phyloP scores from a whole-genome alignment of 92 coral and sea anemone species.

The Desmophyllum pertusum region DNA sequence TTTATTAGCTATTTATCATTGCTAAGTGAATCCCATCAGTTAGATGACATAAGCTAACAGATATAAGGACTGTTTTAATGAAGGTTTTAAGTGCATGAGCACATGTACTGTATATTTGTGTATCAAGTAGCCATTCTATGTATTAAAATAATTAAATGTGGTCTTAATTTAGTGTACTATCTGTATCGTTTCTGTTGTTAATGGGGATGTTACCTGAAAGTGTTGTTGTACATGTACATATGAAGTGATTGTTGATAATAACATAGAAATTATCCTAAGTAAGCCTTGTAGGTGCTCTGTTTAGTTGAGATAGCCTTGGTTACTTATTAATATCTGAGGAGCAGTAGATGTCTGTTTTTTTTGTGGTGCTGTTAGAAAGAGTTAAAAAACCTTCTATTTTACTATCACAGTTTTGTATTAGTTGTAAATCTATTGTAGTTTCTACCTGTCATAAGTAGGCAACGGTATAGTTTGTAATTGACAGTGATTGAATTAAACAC shows the following conservation, averaged over 20 bases:
- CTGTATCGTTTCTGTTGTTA: not conserved
- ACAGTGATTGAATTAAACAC: not conserved
- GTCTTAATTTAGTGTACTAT: not conserved
- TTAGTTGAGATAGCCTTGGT: not conserved
- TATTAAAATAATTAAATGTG: conserved; percentile 8
- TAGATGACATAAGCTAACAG: not conserved
- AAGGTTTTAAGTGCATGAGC: conserved; percentile 12
- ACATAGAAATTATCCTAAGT: conserved; percentile 15
- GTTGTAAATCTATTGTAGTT: not conserved
- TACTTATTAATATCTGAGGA: not conserved
- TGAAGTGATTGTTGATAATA: conserved; percentile 3
- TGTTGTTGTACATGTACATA: conserved; percentile 40
- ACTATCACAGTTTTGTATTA: conserved; percentile 37
- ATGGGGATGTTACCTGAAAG: conserved; percentile 9
- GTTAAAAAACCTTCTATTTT: conserved; percentile 26
- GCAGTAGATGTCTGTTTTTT: not conserved
- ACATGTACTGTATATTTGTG: not conserved
- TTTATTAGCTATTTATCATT: not conserved
- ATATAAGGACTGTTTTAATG: not conserved
- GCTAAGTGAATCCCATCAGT: not conserved
- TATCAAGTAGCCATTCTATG: not conserved
- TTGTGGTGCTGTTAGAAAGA: not conserved
- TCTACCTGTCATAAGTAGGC: not conserved
- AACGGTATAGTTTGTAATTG: conserved; percentile 5
- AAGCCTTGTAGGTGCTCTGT: not conserved